Conservation (phyloP, 2,797 vertebrate genomes). For the Hylomyscus alleni region DNA sequence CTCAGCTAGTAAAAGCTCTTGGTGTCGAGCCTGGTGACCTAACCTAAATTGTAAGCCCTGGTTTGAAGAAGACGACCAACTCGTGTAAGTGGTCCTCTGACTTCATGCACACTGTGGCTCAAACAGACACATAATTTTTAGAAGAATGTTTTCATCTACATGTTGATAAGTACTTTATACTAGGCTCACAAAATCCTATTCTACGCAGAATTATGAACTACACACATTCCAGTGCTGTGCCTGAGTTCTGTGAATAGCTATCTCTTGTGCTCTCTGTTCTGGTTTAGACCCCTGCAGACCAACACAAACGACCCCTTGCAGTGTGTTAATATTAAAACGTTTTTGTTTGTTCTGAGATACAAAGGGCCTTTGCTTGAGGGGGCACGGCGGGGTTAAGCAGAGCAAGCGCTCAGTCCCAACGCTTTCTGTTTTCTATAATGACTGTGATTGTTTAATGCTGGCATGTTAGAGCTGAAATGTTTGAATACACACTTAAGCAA, state of each 20-base stretch:
- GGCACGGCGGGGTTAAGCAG: slow-evolving; percentile 53
- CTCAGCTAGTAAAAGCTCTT: neutral
- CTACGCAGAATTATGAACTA: slow-evolving; percentile 33
- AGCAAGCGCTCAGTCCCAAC: slow-evolving; percentile 17
- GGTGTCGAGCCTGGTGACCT: neutral
- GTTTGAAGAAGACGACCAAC: neutral
- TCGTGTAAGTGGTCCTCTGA: neutral
- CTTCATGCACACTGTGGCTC: neutral
- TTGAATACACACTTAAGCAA: slow-evolving; percentile 65
- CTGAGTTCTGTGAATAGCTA: slow-evolving; percentile 44
- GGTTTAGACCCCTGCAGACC: slow-evolving; percentile 17
- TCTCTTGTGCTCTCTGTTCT: slow-evolving; percentile 52
- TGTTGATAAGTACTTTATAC: slow-evolving; percentile 2
- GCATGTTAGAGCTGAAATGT: slow-evolving; percentile 50
- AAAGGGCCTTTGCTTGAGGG: slow-evolving; percentile 65
- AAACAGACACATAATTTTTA: neutral
- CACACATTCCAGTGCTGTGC: neutral
- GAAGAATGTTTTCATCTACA: neutral
- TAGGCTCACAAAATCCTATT: neutral
- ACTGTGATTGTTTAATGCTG: slow-evolving; percentile 67
- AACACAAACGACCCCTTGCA: slow-evolving; percentile 64
- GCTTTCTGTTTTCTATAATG: slow-evolving; percentile 68
- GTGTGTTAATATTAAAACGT: slow-evolving; percentile 62
- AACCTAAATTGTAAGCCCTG: neutral
- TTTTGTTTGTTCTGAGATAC: slow-evolving; percentile 62